phyloP scores from a whole-genome alignment of 2,113 vertebrate genomes.

The Neogobius melanostomus region DNA sequence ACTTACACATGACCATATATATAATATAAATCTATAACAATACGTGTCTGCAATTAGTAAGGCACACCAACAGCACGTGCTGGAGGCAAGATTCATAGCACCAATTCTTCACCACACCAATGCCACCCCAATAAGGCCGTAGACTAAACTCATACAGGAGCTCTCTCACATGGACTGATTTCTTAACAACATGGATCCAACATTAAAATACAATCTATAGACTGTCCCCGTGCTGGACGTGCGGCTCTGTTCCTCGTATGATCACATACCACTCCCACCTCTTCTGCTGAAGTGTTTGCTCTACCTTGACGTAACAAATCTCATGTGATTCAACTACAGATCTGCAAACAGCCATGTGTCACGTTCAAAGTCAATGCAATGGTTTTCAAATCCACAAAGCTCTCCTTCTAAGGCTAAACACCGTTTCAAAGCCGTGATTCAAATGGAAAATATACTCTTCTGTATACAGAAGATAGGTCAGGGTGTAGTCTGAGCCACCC shows the following conservation, averaged over 20 bases:
- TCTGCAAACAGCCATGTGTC: constrained; percentile 40
- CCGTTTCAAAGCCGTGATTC: constrained; percentile 53
- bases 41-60: neutral
- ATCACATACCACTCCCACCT: constrained; percentile 52
- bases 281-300: constrained; percentile 42
- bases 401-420: constrained; percentile 24
- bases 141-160: too few relatives aligned
- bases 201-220: neutral
- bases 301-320: constrained; percentile 48
- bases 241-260: constrained; percentile 33
- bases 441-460: constrained; percentile 42
- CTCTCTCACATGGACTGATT: neutral
- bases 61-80: too few relatives aligned
- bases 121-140: too few relatives aligned
- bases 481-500: constrained; percentile 67
- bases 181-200: neutral
- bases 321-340: constrained; percentile 38
- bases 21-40: too few relatives aligned
- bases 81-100: too few relatives aligned
- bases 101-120: too few relatives aligned
- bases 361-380: constrained; percentile 27
- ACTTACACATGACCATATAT: too few relatives aligned
- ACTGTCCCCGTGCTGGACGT: neutral
- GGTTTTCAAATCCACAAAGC: constrained; percentile 27
- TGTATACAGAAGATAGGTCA: constrained; percentile 48